Percentiles rank a stretch among this genome's conserved stretches.
phyloP scores from a whole-genome alignment of 2,797 vertebrate genomes.

The Hippocampus kuda region DNA sequence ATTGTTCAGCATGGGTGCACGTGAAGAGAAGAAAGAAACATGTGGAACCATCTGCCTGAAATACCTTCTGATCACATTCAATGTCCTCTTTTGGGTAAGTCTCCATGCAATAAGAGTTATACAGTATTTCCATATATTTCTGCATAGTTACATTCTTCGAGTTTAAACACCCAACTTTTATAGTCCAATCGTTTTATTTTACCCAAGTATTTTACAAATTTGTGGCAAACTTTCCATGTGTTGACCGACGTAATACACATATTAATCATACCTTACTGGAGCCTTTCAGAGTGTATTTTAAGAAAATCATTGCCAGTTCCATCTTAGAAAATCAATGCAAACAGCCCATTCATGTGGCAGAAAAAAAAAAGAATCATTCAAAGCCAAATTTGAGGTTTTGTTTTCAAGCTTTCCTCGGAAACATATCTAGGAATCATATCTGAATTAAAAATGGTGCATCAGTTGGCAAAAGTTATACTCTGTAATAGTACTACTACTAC shows the following conservation, averaged over 20 bases:
- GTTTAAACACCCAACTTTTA: background rate
- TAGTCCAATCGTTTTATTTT: background rate
- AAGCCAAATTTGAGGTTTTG: background rate
- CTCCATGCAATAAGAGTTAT: background rate
- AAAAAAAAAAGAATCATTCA: too few species aligned
- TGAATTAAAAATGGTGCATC: background rate
- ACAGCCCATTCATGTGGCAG: too few species aligned
- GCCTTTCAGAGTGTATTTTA: too few species aligned
- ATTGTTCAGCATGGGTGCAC: slow-evolving; percentile 66
- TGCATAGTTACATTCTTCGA: background rate
- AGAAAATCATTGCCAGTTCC: too few species aligned
- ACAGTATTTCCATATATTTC: background rate
- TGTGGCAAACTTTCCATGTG: background rate
- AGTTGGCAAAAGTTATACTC: background rate
- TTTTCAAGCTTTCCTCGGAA: background rate
- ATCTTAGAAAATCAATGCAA: too few species aligned
- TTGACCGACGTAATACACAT: background rate
- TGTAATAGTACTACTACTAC: too few species aligned
- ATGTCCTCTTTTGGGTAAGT: slow-evolving; percentile 96
- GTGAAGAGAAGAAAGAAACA: slow-evolving; percentile 72
- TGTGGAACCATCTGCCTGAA: slow-evolving; percentile 91
- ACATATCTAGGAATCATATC: background rate
- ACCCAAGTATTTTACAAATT: background rate
- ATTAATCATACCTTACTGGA: background rate
- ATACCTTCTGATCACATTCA: slow-evolving; percentile 90